Evolutionary conservation across 2,797 vertebrate genomes (phyloP).

Genomic region (Thaleichthys pacificus): DNA sequence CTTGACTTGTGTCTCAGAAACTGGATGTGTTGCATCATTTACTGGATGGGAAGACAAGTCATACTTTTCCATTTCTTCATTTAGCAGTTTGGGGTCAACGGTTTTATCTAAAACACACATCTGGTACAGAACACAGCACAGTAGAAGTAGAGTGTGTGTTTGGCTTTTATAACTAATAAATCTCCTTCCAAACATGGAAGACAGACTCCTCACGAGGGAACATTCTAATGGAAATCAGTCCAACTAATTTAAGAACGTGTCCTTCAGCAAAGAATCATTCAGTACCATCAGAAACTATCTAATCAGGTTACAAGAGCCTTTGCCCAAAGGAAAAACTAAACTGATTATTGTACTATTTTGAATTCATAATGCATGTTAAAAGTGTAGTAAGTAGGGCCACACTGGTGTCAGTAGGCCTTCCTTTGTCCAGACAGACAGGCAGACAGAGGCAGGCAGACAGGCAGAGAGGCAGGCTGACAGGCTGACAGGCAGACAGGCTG

Average conservation of each 20-base stretch:
- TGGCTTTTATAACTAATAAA: neutral
- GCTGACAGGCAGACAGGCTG: too few species aligned
- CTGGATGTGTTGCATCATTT: too few species aligned
- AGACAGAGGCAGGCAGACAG: too few species aligned
- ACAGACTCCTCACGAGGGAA: slow-evolving; percentile 3
- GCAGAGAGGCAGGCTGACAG: too few species aligned
- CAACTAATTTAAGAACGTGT: slow-evolving; percentile 26
- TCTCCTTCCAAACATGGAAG: neutral
- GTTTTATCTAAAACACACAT: too few species aligned
- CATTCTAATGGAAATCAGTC: slow-evolving; percentile 25
- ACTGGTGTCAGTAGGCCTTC: neutral
- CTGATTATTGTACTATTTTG: slow-evolving; percentile 42
- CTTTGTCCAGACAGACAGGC: too few species aligned
- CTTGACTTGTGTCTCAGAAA: too few species aligned
- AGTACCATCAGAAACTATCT: slow-evolving; percentile 26
- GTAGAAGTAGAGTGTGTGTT: too few species aligned
- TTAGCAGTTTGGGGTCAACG: too few species aligned
- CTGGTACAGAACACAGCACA: too few species aligned
- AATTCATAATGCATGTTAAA: slow-evolving; percentile 29
- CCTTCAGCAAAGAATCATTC: slow-evolving; percentile 37
- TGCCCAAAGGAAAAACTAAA: slow-evolving; percentile 56
- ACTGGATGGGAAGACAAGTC: too few species aligned
- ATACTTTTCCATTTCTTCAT: too few species aligned
- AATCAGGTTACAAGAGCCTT: slow-evolving; percentile 50
- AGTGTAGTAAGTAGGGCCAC: slow-evolving; percentile 14